phyloP scores from a whole-genome alignment of 2,113 vertebrate genomes.

The Salminus brasiliensis region DNA sequence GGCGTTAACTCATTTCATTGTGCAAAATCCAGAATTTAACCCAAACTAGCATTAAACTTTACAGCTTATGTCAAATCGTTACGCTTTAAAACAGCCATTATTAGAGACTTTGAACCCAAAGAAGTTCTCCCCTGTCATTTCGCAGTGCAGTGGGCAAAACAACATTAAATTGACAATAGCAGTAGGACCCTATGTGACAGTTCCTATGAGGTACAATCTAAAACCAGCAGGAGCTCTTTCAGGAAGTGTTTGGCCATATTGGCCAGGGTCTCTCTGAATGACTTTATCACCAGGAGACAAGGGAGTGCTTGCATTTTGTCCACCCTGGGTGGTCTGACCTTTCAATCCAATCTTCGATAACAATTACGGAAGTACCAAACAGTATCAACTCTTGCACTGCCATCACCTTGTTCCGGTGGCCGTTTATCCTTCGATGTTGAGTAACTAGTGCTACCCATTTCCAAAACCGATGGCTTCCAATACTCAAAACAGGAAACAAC shows the following conservation, averaged over 20 bases:
- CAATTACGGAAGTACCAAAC: slow-evolving; percentile 36
- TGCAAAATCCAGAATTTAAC: too few relatives aligned
- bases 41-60: neutral
- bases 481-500: neutral
- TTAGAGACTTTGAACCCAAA: neutral
- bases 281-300: slow-evolving; percentile 50
- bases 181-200: neutral
- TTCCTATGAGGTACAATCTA: slow-evolving; percentile 1
- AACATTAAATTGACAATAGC: slow-evolving; percentile 2
- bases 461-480: neutral
- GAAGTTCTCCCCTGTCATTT: neutral
- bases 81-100: neutral
- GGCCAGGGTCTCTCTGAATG: slow-evolving; percentile 42
- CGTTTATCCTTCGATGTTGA: too few relatives aligned
- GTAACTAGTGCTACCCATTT: too few relatives aligned
- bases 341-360: neutral
- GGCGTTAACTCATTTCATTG: too few relatives aligned
- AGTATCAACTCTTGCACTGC: neutral
- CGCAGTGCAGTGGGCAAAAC: neutral
- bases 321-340: slow-evolving; percentile 49
- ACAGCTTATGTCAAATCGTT: neutral
- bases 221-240: slow-evolving; percentile 34
- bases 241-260: slow-evolving; percentile 13
- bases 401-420: too few relatives aligned
- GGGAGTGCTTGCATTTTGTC: slow-evolving; percentile 17